phyloP scores from a whole-genome alignment of 2,888 invertebrate species.

The Cremastinae sp. region DNA sequence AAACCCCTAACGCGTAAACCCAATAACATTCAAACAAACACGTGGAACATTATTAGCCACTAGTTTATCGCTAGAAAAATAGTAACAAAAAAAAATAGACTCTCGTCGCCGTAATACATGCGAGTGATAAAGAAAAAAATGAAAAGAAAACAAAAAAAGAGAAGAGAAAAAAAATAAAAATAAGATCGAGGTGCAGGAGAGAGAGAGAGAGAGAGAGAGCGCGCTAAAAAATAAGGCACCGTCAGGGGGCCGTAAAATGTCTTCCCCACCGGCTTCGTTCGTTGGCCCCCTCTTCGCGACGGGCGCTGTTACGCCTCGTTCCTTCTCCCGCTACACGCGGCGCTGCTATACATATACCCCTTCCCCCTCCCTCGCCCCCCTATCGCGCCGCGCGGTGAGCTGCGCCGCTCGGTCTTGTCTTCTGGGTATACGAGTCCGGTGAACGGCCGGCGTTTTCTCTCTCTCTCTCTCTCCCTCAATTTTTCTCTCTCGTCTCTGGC shows the following conservation, averaged over 20 bases:
- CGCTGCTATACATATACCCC: neutral
- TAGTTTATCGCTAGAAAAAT: too few species aligned
- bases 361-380: neutral
- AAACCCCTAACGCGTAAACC: too few species aligned
- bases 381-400: too few species aligned
- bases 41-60: too few species aligned
- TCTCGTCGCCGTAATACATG: too few species aligned
- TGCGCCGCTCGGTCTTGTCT: too few species aligned
- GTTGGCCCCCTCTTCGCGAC: too few species aligned
- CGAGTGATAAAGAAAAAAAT: neutral
- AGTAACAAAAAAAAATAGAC: too few species aligned
- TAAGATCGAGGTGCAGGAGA: neutral
- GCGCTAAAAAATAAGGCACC: constrained; percentile 1
- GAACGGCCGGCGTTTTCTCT: constrained; percentile 49
- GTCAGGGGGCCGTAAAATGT: constrained; percentile 41
- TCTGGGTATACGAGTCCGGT: constrained; percentile 45
- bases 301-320: too few species aligned
- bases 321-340: too few species aligned
- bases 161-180: constrained; percentile 6
- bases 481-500: constrained; percentile 22
- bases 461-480: neutral
- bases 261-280: neutral
- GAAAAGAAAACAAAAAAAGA: neutral
- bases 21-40: too few species aligned
- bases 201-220: neutral